A percentile compares a stretch with the other conserved stretches of the same genome.
Evolutionary conservation across 2,797 vertebrate genomes (phyloP).

Genomic region (Brachyrhaphis roseni): DNA sequence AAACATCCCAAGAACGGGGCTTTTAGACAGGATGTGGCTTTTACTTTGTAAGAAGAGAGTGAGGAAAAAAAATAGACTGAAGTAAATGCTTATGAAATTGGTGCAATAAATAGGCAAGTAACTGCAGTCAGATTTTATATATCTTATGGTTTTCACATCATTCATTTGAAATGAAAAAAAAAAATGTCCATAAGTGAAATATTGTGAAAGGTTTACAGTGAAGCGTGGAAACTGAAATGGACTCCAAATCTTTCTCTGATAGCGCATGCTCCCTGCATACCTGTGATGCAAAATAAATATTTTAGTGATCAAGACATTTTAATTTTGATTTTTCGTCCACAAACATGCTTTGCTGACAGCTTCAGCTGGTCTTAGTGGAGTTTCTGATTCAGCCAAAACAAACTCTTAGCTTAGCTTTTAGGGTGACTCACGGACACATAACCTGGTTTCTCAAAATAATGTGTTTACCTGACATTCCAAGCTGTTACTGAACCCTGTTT

Average conservation of each 20-base stretch:
- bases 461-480: neutral
- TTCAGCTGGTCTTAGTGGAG: neutral
- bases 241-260: neutral
- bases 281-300: neutral
- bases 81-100: slow-evolving; percentile 8
- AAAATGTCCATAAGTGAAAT: neutral
- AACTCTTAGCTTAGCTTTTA: neutral
- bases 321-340: neutral
- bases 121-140: neutral
- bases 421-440: neutral
- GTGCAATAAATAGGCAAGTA: slow-evolving; percentile 10
- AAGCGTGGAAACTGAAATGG: neutral
- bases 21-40: slow-evolving; percentile 41
- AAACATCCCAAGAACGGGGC: slow-evolving; percentile 23
- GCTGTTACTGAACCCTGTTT: no score
- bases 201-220: neutral
- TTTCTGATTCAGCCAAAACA: neutral
- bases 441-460: neutral
- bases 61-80: neutral
- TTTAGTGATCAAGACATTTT: neutral
- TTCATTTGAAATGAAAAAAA: neutral
- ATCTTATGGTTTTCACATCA: slow-evolving; percentile 14
- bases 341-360: neutral
- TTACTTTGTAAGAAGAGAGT: slow-evolving; percentile 23
- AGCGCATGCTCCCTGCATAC: neutral